Evolutionary conservation across 2,888 invertebrate species (phyloP).

Genomic region (Eupithecia centaureata): DNA sequence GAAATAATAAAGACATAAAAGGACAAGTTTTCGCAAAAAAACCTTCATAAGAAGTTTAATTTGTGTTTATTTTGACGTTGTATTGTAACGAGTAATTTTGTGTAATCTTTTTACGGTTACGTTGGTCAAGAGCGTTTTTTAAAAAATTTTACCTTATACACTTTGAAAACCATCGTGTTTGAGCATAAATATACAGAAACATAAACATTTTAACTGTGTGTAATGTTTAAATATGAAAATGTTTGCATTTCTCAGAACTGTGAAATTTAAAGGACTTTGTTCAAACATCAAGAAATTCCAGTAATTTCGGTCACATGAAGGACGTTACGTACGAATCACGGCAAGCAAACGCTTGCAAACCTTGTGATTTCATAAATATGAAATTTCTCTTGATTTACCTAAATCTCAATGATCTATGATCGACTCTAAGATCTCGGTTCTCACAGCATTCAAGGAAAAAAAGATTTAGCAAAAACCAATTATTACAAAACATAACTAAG

Average conservation of each 20-base stretch:
- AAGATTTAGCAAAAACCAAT: background rate
- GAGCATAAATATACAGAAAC: background rate
- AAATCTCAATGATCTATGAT: no score
- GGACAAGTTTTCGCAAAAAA: constrained; percentile 41
- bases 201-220: background rate
- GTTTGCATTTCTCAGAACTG: background rate
- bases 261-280: constrained; percentile 30
- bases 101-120: background rate
- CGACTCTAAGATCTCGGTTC: no score
- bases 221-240: background rate
- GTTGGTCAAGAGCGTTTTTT: background rate
- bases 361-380: constrained; percentile 37
- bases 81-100: background rate
- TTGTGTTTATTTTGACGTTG: constrained; percentile 23
- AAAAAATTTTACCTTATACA: background rate
- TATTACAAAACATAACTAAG: background rate
- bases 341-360: constrained; percentile 36
- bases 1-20: constrained; percentile 53
- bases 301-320: constrained; percentile 37
- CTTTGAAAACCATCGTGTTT: background rate
- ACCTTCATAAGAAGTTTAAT: constrained; percentile 41
- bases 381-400: constrained; percentile 37
- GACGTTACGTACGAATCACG: constrained; percentile 39
- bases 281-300: constrained; percentile 36
- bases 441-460: no score